Conservation (phyloP, 2,797 vertebrate genomes). For the Liasis olivaceus region DNA sequence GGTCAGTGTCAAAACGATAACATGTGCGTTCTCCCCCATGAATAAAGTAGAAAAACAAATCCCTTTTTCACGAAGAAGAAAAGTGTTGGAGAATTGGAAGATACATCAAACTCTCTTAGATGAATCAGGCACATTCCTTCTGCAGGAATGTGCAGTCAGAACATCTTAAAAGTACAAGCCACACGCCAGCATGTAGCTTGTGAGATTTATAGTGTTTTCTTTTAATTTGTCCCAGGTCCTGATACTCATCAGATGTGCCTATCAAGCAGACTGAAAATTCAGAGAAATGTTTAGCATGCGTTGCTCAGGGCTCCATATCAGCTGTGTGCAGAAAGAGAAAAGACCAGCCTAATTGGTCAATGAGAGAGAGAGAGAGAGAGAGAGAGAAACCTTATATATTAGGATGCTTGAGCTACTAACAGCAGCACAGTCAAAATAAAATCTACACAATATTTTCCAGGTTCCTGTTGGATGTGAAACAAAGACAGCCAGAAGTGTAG, state of each 20-base stretch:
- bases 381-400: not conserved
- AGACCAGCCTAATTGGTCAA: not conserved
- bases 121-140: not conserved
- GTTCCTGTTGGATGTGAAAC: not conserved
- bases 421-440: slow-evolving; percentile 6
- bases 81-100: not conserved
- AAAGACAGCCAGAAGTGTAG: slow-evolving; percentile 24
- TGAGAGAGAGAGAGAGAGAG: not conserved
- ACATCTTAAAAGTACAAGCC: not conserved
- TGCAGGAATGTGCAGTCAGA: too few relatives aligned
- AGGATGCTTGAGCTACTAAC: not conserved
- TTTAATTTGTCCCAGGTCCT: not conserved
- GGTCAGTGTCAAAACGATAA: not conserved
- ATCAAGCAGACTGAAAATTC: not conserved
- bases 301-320: not conserved
- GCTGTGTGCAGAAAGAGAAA: not conserved
- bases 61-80: not conserved
- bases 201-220: not conserved
- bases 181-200: not conserved
- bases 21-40: not conserved
- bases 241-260: not conserved
- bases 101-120: not conserved
- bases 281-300: not conserved
- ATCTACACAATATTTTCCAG: slow-evolving; percentile 44
- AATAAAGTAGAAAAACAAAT: not conserved